Evolutionary conservation across 2,797 vertebrate genomes (phyloP), one percentile per base, ranked within the genome.

Genomic region (Megaceryle alcyon): DNA sequence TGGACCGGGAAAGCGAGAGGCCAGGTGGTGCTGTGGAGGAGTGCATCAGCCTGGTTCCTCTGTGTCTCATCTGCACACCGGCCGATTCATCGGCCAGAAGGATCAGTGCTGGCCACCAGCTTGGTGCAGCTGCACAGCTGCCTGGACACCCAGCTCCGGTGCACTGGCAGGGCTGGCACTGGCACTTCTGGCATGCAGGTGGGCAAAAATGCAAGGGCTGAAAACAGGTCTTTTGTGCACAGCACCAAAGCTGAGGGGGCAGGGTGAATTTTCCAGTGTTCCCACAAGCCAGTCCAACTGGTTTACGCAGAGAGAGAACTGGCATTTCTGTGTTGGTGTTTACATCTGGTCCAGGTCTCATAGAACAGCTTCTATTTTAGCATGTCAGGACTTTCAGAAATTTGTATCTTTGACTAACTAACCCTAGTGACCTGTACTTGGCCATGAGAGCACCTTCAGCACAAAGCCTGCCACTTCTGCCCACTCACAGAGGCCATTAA

Each of bases 1-100:
- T 9, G 41, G 25, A 17, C 4, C 0, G 0, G 51, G 17, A 19
- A 1, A 37, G 5, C 1, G 2, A 53, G 61, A 53, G 69, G 29
- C n/a, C 72, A 82, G 57, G 12, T 26, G 65, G 37, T 76, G 63
- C 79, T 51, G 13, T 1, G 16, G 16, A 37, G 64, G 48, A 80
- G 31, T 17, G 22, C 2, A 3, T 15, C 81, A 65, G 53, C 64
- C 56, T 29, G 37, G 13, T 69, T 7, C 22, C 28, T 33, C 61
- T 46, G n/a, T 14, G 9, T 49, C n/a, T 64, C 12, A 22, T 46
- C 28, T 7, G 33, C 21, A 41, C 2, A 6, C 14, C 1, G 12
- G 10, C 53, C 19, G 56, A 39, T 35, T 41, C 19, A 3, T 41
- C 46, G 76, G 22, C 9, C 49, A 25, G n/a, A 23, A 64, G 48